These are phyloP conservation scores for Linepithema humile DNA, from an alignment of 1,140 invertebrate species.

Conservation along the genomic window DNA sequence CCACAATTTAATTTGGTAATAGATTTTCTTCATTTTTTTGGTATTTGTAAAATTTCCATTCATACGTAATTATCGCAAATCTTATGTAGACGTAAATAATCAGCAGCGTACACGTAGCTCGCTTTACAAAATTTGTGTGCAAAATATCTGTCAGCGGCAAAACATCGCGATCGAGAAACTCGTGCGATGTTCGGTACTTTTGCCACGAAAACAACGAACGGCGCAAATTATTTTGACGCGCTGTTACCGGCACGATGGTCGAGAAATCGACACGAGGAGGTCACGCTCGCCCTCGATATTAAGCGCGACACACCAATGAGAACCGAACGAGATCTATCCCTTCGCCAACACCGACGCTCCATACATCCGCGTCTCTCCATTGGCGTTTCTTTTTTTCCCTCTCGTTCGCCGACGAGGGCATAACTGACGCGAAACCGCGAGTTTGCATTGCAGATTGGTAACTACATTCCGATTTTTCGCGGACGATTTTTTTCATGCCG, in stretches of 20 bases:
- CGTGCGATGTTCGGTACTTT: not conserved
- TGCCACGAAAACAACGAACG: too few species aligned
- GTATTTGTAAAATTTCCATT: not conserved
- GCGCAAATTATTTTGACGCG: not conserved
- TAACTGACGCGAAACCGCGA: conserved; percentile 67
- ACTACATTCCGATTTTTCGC: conserved; percentile 73
- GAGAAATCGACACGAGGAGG: not conserved
- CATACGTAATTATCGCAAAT: not conserved
- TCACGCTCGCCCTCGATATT: conserved; percentile 3
- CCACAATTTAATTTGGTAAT: conserved; percentile 4
- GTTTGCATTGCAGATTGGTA: conserved; percentile 76
- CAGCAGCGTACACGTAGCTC: not conserved
- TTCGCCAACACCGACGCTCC: not conserved
- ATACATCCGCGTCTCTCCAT: not conserved
- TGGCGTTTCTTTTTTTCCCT: conserved; percentile 1
- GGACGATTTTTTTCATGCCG: conserved; percentile 66
- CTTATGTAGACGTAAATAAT: not conserved
- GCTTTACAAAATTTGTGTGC: not conserved
- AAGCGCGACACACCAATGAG: conserved; percentile 16
- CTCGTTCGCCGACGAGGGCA: conserved; percentile 47
- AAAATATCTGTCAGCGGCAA: conserved; percentile 2
- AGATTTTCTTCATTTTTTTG: conserved; percentile 12
- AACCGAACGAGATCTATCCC: conserved; percentile 35
- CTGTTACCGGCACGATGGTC: not conserved
- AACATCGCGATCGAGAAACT: not conserved